phyloP scores from a whole-genome alignment of 2,888 invertebrate species.

The Acanthacorydalis orientalis region DNA sequence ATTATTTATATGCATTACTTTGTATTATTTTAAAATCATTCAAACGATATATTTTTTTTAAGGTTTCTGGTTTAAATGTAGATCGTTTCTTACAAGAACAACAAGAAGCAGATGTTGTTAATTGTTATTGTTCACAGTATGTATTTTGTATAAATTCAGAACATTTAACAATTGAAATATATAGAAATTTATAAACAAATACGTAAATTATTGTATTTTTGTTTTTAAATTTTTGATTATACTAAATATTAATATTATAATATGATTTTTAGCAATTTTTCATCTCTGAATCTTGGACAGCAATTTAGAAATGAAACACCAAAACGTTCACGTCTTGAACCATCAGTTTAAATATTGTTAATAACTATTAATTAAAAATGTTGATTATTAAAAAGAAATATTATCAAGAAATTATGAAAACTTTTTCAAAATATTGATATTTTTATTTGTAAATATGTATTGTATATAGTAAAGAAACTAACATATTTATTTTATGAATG shows the following conservation, averaged over 20 bases:
- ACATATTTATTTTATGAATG: neutral
- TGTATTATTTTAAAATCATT: too few species aligned
- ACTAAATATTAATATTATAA: neutral
- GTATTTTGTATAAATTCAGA: neutral
- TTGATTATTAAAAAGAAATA: neutral
- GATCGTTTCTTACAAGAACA: conserved; percentile 59
- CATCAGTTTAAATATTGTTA: too few species aligned
- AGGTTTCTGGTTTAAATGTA: conserved; percentile 57
- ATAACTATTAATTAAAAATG: too few species aligned
- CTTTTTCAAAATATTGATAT: neutral
- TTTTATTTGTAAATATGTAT: neutral
- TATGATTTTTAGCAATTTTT: neutral
- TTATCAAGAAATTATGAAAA: neutral
- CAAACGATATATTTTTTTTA: conserved; percentile 14
- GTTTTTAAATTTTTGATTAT: neutral
- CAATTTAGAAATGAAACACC: neutral
- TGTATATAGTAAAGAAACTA: neutral
- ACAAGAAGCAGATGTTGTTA: conserved; percentile 34
- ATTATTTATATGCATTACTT: neutral
- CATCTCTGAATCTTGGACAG: neutral
- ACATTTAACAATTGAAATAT: too few species aligned
- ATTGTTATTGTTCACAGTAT: conserved; percentile 5
- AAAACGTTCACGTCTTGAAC: neutral
- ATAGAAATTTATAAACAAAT: neutral
- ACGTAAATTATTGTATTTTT: neutral